Base-by-base conservation (phyloP, 2,888 invertebrate genomes). In the Serrognathus titanus region DNA sequence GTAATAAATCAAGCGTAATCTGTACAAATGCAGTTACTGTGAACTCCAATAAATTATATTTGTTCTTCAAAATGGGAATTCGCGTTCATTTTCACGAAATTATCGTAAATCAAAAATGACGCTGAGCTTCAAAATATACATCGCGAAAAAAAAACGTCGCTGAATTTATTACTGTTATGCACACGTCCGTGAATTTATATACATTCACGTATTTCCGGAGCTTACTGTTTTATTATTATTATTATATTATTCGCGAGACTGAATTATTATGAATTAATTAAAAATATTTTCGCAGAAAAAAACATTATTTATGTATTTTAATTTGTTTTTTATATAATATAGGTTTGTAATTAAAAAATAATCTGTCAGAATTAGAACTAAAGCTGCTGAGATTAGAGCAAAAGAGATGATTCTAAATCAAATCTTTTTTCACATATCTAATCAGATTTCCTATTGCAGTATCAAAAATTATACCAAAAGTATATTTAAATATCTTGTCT, bases 31-130 rank as follows among this genome's bases (percentile, higher is more conserved):
- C 63, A 65, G 63, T 63, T 62, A 62, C 61, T 58, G 59, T 59
- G 58, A 61, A 63, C 63, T 63, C 62, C 71, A 69, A 71, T 75
- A 74, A 75, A 75, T 75, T 74, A 71, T 70, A 70, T 72, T 72
- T 71, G 74, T 75, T 74, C 75, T 74, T 74, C 74, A 74, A 74
- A 75, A 74, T 71, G 72, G 75, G 73, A 73, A 74, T 74, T 70
- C 69, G 70, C 75, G 74, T 75, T 75, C 74, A 75, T 75, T 75
- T 74, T 75, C 75, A 74, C 75, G 71, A 75, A 75, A 75, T 75
- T 75, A 75, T 70, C 75, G 75, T 75, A 75, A 75, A 75, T 75
- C 74, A 75, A 71, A 69, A 70, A 64, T 71, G 75, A 75, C 75
- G 69, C 67, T 72, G 72, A 74, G 73, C 75, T 74, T 74, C 73